Percentiles rank a stretch among this genome's conserved stretches.
phyloP scores from a whole-genome alignment of 2,113 vertebrate genomes.

The Plecotus auritus region DNA sequence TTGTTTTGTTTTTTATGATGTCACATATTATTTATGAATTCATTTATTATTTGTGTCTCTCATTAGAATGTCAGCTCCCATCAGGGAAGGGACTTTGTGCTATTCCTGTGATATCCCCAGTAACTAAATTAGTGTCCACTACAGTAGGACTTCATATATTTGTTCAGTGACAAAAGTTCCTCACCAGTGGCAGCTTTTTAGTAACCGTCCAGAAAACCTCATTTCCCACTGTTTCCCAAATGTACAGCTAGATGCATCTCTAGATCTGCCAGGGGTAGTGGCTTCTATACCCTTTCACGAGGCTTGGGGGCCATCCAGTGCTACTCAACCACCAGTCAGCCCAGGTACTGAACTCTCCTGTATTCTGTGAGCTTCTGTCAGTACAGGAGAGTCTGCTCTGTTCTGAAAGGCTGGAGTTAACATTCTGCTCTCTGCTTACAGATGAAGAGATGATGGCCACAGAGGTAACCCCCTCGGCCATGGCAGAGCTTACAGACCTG shows the following conservation, averaged over 20 bases:
- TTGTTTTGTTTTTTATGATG: neutral
- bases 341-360: neutral
- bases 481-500: conserved; percentile 90
- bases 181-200: neutral
- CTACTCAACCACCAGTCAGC: neutral
- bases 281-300: neutral
- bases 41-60: neutral
- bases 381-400: neutral
- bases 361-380: neutral
- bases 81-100: neutral
- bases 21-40: neutral
- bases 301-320: neutral
- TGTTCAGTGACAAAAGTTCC: neutral
- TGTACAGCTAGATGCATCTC: neutral
- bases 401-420: neutral
- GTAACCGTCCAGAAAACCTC: neutral
- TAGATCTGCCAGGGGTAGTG: neutral
- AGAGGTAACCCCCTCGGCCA: conserved; percentile 82
- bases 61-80: neutral
- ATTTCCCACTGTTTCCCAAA: neutral
- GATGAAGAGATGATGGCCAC: conserved; percentile 95
- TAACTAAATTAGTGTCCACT: neutral
- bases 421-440: conserved; percentile 67
- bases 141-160: neutral
- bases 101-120: neutral